Conservation (phyloP, 2,113 vertebrate genomes). For the Brienomyrus brachyistius region DNA sequence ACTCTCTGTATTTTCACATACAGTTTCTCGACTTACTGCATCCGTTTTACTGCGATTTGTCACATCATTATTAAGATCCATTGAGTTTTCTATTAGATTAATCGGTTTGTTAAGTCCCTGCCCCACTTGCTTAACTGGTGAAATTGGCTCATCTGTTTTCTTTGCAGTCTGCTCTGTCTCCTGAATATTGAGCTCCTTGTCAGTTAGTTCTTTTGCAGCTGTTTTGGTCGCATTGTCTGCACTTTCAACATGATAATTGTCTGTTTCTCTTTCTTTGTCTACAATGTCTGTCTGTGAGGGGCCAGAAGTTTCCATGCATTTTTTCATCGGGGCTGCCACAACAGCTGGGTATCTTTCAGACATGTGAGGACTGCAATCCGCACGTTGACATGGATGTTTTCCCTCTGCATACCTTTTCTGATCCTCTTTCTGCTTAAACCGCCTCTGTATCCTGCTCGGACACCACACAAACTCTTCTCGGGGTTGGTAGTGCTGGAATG, state of each 20-base stretch:
- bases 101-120: background rate
- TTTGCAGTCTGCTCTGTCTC: background rate
- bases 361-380: background rate
- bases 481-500: conserved; percentile 62
- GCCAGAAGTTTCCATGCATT: background rate
- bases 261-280: background rate
- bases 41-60: background rate
- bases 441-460: conserved; percentile 58
- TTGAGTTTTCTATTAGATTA: background rate
- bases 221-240: background rate
- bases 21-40: background rate
- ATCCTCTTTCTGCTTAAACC: background rate
- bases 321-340: background rate
- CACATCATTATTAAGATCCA: background rate
- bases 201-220: background rate
- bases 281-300: no score
- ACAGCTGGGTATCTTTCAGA: background rate
- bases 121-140: background rate
- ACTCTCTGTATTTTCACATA: background rate
- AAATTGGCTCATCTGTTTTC: background rate
- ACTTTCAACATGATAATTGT: background rate
- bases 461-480: conserved; percentile 73
- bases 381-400: background rate
- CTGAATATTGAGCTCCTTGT: background rate
- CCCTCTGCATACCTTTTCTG: background rate